Conservation (phyloP, 2,113 vertebrate genomes). For the Suricata suricatta region DNA sequence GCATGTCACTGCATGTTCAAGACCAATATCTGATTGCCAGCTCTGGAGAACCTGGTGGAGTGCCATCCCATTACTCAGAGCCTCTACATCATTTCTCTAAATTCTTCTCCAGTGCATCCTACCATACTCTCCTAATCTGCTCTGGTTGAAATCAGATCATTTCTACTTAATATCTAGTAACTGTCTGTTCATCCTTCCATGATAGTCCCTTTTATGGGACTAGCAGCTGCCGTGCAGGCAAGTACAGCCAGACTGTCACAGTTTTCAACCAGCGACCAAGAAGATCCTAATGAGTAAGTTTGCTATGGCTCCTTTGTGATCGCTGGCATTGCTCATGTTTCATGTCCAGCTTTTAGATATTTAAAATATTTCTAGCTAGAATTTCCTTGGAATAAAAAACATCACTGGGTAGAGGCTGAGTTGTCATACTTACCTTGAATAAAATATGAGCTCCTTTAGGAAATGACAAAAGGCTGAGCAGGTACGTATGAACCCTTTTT, state of each 20-base stretch:
- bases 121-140: neutral
- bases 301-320: neutral
- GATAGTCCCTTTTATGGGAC: neutral
- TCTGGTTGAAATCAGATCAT: neutral
- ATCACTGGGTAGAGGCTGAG: neutral
- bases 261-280: neutral
- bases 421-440: neutral
- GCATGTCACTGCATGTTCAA: neutral
- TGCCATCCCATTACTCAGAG: neutral
- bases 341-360: neutral
- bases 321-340: neutral
- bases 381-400: neutral
- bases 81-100: neutral
- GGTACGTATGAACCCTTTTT: fast-evolving
- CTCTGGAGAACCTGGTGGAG: neutral
- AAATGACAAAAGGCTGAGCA: neutral
- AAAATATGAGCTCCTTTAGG: neutral
- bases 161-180: neutral
- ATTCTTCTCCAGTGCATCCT: neutral
- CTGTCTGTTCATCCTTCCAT: neutral
- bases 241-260: neutral
- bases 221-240: neutral
- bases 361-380: neutral
- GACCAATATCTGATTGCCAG: neutral
- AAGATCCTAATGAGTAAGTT: neutral